Percentiles rank a stretch among this genome's conserved stretches.
These are phyloP conservation scores for Odontothrips loti DNA, from an alignment of 2,888 invertebrate genomes.

Conservation along the genomic window DNA sequence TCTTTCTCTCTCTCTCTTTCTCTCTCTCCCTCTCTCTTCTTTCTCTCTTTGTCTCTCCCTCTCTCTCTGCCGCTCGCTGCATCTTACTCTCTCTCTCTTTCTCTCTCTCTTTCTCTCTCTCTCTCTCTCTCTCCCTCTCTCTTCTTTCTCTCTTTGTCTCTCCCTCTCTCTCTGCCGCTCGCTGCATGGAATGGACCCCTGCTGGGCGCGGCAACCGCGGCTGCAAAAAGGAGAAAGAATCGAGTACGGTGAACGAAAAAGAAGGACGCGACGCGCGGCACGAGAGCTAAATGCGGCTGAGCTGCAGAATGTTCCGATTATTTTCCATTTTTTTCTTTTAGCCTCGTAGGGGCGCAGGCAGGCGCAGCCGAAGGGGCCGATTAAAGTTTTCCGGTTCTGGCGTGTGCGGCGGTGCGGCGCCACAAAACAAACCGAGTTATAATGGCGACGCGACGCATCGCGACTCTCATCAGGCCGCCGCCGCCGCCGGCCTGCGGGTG, in stretches of 20 bases:
- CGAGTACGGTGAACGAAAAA: not conserved
- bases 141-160: not conserved
- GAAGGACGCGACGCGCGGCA: not conserved
- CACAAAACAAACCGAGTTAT: too few relatives aligned
- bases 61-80: too few relatives aligned
- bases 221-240: not conserved
- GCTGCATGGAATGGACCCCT: not conserved
- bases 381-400: not conserved
- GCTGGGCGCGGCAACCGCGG: not conserved
- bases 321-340: not conserved
- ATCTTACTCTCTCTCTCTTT: too few relatives aligned
- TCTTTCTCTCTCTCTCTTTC: not conserved
- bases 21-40: not conserved
- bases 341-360: not conserved
- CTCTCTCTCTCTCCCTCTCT: not conserved
- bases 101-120: too few relatives aligned
- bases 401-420: too few relatives aligned
- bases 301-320: not conserved
- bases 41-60: too few relatives aligned
- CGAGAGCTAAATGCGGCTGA: not conserved
- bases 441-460: too few relatives aligned
- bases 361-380: not conserved
- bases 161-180: not conserved
- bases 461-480: too few relatives aligned
- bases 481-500: too few relatives aligned